These are phyloP conservation scores for Sebastes umbrosus DNA, from an alignment of 2,797 vertebrate species.

Conservation along the genomic window DNA sequence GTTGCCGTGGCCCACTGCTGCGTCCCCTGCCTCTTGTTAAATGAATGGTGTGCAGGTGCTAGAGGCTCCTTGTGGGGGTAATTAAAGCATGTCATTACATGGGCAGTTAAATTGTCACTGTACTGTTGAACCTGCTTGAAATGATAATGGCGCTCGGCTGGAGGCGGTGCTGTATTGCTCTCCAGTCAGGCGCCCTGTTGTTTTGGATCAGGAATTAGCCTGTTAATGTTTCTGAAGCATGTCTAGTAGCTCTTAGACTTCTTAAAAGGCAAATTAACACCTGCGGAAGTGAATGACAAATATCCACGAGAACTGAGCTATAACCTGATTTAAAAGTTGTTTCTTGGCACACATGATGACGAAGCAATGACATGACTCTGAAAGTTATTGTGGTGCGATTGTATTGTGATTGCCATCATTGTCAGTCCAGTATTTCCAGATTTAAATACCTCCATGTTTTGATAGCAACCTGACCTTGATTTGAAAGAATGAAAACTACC, in stretches of 20 bases:
- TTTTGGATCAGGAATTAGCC: slow-evolving; percentile 53
- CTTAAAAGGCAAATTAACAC: slow-evolving; percentile 22
- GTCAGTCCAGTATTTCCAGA: neutral
- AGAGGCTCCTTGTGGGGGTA: slow-evolving; percentile 73
- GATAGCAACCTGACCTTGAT: neutral
- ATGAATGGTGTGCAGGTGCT: slow-evolving; percentile 83
- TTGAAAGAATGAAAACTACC: neutral
- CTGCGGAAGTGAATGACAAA: slow-evolving; percentile 13
- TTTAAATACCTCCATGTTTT: neutral
- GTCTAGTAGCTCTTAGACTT: slow-evolving; percentile 21
- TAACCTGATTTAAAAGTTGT: neutral
- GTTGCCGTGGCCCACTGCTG: slow-evolving; percentile 21
- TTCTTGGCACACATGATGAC: neutral
- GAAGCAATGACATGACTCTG: neutral
- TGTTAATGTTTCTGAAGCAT: slow-evolving; percentile 58
- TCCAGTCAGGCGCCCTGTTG: slow-evolving; percentile 51
- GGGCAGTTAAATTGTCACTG: slow-evolving; percentile 87
- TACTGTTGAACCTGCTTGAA: slow-evolving; percentile 86
- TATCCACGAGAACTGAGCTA: neutral
- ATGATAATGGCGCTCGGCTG: slow-evolving; percentile 84
- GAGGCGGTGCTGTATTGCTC: slow-evolving; percentile 58
- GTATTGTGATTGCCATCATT: neutral
- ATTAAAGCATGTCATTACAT: slow-evolving; percentile 87
- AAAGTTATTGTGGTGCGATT: neutral
- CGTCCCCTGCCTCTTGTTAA: slow-evolving; percentile 59